Percentiles rank a stretch among this genome's conserved stretches.
These are phyloP conservation scores for Seriola dumerili DNA, from an alignment of 2,113 vertebrate genomes.

Conservation along the genomic window DNA sequence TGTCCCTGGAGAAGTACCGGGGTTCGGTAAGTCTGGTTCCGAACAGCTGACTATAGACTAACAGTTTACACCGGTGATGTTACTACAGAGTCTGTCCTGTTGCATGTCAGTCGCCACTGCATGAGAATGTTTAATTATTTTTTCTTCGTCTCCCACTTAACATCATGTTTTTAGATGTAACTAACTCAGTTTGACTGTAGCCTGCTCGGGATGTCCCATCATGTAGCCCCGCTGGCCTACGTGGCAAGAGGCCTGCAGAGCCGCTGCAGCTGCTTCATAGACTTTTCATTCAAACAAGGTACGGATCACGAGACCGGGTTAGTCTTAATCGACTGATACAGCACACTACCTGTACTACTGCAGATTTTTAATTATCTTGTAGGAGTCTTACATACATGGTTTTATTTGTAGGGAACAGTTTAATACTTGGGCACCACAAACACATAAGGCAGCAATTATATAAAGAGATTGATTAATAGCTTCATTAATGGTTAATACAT, in stretches of 20 bases:
- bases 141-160: not conserved
- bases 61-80: not conserved
- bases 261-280: conserved; percentile 2
- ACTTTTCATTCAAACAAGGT: conserved; percentile 43
- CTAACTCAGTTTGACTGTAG: conserved; percentile 15
- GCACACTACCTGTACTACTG: not conserved
- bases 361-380: not conserved
- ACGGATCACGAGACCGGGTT: not conserved
- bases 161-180: conserved; percentile 14
- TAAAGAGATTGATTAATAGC: not conserved
- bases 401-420: not conserved
- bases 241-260: conserved; percentile 74
- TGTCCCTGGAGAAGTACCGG: conserved; percentile 97
- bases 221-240: conserved; percentile 60
- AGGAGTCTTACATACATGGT: too few relatives aligned
- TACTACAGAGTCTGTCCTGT: not conserved
- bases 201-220: conserved; percentile 35
- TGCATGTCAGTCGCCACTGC: conserved; percentile 3
- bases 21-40: conserved; percentile 91
- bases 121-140: not conserved
- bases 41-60: not conserved
- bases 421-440: not conserved
- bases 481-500: not conserved
- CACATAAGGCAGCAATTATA: not conserved
- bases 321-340: not conserved